These are phyloP conservation scores for Lagopus muta DNA, from an alignment of 2,113 vertebrate species.

Conservation along the genomic window DNA sequence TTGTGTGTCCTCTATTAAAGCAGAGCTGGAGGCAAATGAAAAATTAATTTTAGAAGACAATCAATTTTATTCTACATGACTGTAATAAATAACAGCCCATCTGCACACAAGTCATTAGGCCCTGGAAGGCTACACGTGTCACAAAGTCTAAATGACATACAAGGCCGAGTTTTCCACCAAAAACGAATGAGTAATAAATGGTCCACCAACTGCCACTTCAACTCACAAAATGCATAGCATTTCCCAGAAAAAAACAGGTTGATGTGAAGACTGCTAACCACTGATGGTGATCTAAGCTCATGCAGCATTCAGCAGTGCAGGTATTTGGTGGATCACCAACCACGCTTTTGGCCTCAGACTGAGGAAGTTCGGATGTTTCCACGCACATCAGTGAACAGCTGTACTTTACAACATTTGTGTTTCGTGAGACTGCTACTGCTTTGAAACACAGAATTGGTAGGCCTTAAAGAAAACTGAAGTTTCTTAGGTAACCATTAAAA, in stretches of 20 bases:
- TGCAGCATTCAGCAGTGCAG: background rate
- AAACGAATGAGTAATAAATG: conserved; percentile 68
- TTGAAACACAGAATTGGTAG: background rate
- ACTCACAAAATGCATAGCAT: background rate
- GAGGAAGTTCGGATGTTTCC: background rate
- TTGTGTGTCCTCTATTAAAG: conserved; percentile 90
- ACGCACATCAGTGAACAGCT: background rate
- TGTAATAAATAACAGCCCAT: conserved; percentile 92
- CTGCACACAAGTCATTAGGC: conserved; percentile 88
- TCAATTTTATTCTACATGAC: conserved; percentile 93
- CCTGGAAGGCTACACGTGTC: conserved; percentile 84
- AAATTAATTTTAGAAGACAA: conserved; percentile 96
- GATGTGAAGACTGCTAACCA: background rate
- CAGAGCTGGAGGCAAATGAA: conserved; percentile 89
- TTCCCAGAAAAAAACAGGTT: conserved; percentile 27
- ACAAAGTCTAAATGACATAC: conserved; percentile 88
- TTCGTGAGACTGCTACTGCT: background rate
- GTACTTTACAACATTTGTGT: background rate
- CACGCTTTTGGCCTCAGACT: background rate
- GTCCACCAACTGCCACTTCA: conserved; percentile 48
- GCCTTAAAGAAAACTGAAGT: background rate
- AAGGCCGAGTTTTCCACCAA: conserved; percentile 73
- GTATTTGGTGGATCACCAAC: background rate
- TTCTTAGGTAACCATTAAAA: background rate
- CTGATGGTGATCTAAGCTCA: background rate